Conservation (phyloP, 2,888 invertebrate genomes). For the Cataglyphis albicans region DNA sequence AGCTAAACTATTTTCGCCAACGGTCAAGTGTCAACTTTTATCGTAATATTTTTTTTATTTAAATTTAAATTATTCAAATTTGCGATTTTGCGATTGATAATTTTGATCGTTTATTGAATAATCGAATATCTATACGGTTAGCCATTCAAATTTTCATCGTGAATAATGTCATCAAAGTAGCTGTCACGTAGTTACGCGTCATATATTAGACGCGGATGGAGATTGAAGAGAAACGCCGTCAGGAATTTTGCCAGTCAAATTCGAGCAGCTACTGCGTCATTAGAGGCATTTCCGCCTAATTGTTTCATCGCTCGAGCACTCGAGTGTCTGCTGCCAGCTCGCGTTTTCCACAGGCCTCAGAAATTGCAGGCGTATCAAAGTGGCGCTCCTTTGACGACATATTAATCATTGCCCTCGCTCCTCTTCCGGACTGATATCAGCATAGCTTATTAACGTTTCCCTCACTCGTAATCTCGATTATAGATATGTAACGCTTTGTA, state of each 20-base stretch:
- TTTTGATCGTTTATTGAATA: background rate
- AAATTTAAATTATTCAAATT: background rate
- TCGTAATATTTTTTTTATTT: background rate
- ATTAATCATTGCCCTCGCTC: conserved; percentile 78
- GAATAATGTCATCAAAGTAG: conserved; percentile 62
- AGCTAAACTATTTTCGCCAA: background rate
- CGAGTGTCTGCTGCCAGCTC: conserved; percentile 60
- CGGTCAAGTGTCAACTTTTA: background rate
- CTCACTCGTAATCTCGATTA: conserved; percentile 47
- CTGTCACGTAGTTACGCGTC: conserved; percentile 41
- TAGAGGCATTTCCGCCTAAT: conserved; percentile 74
- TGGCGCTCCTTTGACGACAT: conserved; percentile 77
- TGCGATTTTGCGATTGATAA: background rate
- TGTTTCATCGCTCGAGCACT: conserved; percentile 67
- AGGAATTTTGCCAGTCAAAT: conserved; percentile 69
- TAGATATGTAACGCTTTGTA: background rate
- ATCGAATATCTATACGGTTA: conserved; percentile 17
- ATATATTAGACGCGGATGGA: conserved; percentile 51
- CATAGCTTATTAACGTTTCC: conserved; percentile 42
- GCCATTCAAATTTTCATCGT: conserved; percentile 43
- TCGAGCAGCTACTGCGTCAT: conserved; percentile 69
- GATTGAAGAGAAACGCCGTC: conserved; percentile 62
- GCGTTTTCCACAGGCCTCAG: conserved; percentile 62
- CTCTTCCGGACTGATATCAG: background rate
- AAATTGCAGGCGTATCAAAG: conserved; percentile 69